Evolutionary conservation across 1,140 invertebrate genomes (phyloP).

Genomic region (Gyrodactylus bullatarudis): DNA sequence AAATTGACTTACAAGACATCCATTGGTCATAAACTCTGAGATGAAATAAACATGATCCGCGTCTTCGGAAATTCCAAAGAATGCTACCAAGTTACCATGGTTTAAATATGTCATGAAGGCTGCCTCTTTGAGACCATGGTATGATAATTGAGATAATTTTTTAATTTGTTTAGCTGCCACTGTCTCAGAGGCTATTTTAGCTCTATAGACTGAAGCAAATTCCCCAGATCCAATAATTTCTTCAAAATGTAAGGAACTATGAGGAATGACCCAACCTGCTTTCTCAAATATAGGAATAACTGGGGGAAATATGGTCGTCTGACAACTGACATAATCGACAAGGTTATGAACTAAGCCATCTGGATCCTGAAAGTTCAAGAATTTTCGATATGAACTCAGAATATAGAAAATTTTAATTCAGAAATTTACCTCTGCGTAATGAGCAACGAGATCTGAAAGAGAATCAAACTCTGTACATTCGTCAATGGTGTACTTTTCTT

Average conservation of each 20-base stretch:
- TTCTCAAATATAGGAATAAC: background rate
- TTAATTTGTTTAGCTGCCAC: background rate
- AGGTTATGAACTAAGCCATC: background rate
- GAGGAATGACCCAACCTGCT: background rate
- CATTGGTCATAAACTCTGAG: background rate
- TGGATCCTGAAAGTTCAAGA: background rate
- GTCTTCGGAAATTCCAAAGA: background rate
- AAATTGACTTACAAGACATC: background rate
- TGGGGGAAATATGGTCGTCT: background rate
- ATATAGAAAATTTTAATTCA: background rate
- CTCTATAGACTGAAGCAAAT: conserved; percentile 1
- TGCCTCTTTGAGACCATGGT: background rate
- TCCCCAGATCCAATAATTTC: background rate
- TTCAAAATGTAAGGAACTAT: background rate
- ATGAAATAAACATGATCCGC: background rate
- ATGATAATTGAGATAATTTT: background rate
- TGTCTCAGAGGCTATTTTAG: background rate
- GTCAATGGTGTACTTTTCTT: background rate
- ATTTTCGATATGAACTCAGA: background rate
- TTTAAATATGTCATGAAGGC: background rate
- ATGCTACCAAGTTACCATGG: background rate
- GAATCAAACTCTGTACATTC: background rate
- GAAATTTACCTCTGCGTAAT: background rate
- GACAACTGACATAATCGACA: background rate
- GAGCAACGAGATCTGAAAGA: background rate